These are phyloP conservation scores for Hemiprocne comata DNA, from an alignment of 2,113 vertebrate species.

Conservation along the genomic window DNA sequence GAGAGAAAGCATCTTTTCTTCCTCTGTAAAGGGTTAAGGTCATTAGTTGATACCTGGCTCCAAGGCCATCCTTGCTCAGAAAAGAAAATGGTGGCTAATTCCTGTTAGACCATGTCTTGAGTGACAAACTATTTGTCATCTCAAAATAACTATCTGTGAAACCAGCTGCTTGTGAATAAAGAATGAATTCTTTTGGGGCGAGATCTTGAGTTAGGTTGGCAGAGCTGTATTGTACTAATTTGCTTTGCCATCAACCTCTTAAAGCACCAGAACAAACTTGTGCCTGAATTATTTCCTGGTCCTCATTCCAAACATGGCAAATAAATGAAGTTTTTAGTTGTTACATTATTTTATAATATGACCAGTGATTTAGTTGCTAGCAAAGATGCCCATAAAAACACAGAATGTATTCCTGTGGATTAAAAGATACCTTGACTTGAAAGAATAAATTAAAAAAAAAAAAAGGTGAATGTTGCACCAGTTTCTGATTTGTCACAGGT, in stretches of 20 bases:
- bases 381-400: neutral
- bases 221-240: neutral
- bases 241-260: slow-evolving; percentile 25
- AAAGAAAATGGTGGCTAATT: neutral
- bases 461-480: neutral
- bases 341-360: neutral
- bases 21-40: neutral
- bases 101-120: neutral
- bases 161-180: slow-evolving; percentile 34
- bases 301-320: neutral
- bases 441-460: neutral
- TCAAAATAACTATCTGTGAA: neutral
- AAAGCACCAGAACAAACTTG: neutral
- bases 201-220: slow-evolving; percentile 4
- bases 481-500: neutral
- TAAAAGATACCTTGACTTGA: neutral
- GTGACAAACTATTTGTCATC: neutral
- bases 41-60: slow-evolving; percentile 5
- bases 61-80: neutral
- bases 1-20: neutral
- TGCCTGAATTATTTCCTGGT: neutral
- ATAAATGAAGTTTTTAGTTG: neutral
- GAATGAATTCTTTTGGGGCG: neutral
- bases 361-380: neutral
- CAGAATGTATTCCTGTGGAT: neutral